These are phyloP conservation scores for Chironomus tepperi DNA, from an alignment of 1,140 invertebrate species.

Conservation along the genomic window DNA sequence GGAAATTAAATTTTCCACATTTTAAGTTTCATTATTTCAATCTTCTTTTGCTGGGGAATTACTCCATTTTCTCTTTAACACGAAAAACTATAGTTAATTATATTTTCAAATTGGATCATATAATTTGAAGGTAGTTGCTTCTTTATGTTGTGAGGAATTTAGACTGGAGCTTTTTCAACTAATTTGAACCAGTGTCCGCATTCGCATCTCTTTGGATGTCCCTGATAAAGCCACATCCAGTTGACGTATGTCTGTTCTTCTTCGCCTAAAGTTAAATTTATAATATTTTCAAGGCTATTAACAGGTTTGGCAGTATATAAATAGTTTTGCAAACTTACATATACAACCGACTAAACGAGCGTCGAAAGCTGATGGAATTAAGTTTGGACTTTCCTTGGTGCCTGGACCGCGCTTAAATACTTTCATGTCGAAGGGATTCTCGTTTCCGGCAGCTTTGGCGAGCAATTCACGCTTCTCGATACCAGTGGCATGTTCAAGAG, in stretches of 20 bases:
- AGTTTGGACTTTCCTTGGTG: constrained; percentile 76
- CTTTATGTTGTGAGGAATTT: constrained; percentile 36
- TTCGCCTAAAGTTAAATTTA: constrained; percentile 49
- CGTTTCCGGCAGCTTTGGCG: constrained; percentile 74
- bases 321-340: constrained; percentile 49
- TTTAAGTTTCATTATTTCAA: not conserved
- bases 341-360: constrained; percentile 89
- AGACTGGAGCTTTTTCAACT: constrained; percentile 57
- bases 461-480: constrained; percentile 82
- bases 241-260: constrained; percentile 79
- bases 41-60: not conserved
- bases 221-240: constrained; percentile 91
- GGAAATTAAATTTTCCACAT: not conserved
- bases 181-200: constrained; percentile 97
- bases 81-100: constrained; percentile 20
- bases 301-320: not conserved
- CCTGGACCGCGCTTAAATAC: constrained; percentile 67
- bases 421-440: constrained; percentile 84
- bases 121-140: constrained; percentile 1
- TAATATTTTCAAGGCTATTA: not conserved
- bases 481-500: constrained; percentile 86
- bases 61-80: constrained; percentile 17
- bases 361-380: constrained; percentile 82
- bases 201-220: constrained; percentile 79
- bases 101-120: not conserved